Evolutionary conservation across 2,113 vertebrate species (phyloP).

Genomic region (Siphamia tubifer): DNA sequence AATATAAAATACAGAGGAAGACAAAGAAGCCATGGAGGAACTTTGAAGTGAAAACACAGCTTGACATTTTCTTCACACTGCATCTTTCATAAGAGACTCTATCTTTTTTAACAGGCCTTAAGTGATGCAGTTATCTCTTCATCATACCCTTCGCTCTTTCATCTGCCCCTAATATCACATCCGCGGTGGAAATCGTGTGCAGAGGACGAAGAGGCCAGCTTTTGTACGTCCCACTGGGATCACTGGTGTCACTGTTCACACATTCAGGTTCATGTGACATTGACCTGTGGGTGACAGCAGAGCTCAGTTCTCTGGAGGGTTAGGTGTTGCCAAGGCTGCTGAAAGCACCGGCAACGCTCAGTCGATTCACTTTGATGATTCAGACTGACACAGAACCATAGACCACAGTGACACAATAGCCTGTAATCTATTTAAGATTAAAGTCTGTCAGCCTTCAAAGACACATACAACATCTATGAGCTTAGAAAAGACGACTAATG

Average conservation of each 20-base stretch:
- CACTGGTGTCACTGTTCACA: constrained; percentile 62
- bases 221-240: constrained; percentile 23
- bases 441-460: constrained; percentile 12
- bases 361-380: constrained; percentile 23
- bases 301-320: constrained; percentile 27
- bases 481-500: not conserved
- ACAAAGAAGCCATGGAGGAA: no score
- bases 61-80: no score
- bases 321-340: constrained; percentile 39
- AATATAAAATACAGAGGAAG: no score
- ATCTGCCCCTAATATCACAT: not conserved
- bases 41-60: no score
- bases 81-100: no score
- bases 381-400: not conserved
- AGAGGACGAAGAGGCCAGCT: not conserved
- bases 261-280: constrained; percentile 55
- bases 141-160: not conserved
- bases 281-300: constrained; percentile 46
- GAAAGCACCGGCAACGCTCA: constrained; percentile 8
- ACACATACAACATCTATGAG: not conserved
- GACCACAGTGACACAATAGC: not conserved
- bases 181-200: not conserved
- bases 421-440: constrained; percentile 18
- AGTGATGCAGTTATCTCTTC: not conserved
- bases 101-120: no score